These are phyloP conservation scores for Nemoura dubitans DNA, from an alignment of 2,888 invertebrate species.

Conservation along the genomic window DNA sequence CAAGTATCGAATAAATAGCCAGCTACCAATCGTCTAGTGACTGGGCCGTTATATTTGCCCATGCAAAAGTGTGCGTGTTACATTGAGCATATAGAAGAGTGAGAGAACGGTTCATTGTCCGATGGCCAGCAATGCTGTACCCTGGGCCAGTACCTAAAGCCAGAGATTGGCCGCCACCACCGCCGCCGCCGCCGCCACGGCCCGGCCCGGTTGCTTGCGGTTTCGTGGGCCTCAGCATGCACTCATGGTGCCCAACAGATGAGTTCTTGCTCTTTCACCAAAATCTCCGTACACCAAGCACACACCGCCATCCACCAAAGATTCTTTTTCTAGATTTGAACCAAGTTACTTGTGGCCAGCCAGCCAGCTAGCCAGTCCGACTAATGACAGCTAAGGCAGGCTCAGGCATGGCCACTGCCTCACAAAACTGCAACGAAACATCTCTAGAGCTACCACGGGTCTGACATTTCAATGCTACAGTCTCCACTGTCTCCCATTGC, in stretches of 20 bases:
- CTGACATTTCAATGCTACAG: slow-evolving; percentile 1
- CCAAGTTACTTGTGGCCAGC: not conserved
- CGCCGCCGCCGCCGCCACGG: not conserved
- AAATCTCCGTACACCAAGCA: slow-evolving; percentile 7
- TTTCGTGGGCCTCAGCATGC: not conserved
- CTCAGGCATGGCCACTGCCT: not conserved
- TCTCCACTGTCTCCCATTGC: slow-evolving; percentile 7
- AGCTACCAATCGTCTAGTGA: not conserved
- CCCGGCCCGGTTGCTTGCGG: not conserved
- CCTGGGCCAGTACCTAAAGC: not conserved
- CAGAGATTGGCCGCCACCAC: not conserved
- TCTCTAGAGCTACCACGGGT: not conserved
- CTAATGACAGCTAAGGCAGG: not conserved
- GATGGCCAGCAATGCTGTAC: slow-evolving; percentile 12
- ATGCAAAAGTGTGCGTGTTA: slow-evolving; percentile 12
- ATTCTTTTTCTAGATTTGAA: not conserved
- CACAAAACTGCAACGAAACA: not conserved
- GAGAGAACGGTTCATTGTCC: not conserved
- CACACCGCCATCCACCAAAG: not conserved
- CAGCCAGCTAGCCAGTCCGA: not conserved
- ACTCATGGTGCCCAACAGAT: not conserved
- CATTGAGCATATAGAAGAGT: slow-evolving; percentile 7
- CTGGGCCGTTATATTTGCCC: slow-evolving; percentile 12
- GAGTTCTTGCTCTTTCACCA: not conserved
- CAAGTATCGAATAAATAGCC: slow-evolving; percentile 4